phyloP scores from a whole-genome alignment of 2,888 invertebrate species.

The Seira ritae region DNA sequence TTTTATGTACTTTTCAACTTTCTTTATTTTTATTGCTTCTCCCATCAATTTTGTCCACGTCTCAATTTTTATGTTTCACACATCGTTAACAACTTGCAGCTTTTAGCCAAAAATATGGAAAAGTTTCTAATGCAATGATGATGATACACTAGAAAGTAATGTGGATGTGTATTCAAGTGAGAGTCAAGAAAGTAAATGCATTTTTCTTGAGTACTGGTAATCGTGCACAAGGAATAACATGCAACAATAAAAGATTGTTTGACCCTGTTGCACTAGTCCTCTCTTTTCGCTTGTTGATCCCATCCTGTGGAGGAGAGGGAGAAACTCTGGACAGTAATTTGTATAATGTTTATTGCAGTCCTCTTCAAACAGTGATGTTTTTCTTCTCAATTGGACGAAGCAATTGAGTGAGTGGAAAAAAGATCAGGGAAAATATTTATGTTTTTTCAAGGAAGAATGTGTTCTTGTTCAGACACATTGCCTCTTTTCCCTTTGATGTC shows the following conservation, averaged over 20 bases:
- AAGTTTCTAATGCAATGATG: too few relatives aligned
- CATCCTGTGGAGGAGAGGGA: not conserved
- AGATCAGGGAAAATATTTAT: not conserved
- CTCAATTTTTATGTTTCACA: not conserved
- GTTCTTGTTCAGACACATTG: conserved; percentile 4
- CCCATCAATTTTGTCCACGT: too few relatives aligned
- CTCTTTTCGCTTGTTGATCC: conserved; percentile 36
- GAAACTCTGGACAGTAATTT: not conserved
- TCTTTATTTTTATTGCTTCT: too few relatives aligned
- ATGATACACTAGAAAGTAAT: not conserved
- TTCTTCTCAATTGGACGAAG: too few relatives aligned
- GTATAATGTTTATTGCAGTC: not conserved
- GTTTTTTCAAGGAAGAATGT: not conserved
- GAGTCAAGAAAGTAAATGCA: too few relatives aligned
- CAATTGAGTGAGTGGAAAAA: too few relatives aligned
- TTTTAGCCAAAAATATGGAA: too few relatives aligned
- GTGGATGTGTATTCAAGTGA: too few relatives aligned
- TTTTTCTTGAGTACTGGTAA: not conserved
- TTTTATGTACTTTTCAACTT: too few relatives aligned
- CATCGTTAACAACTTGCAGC: not conserved
- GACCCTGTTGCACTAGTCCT: conserved; percentile 55
- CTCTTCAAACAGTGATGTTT: not conserved
- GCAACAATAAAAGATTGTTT: conserved; percentile 24
- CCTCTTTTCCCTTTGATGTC: conserved; percentile 50
- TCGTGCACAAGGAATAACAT: not conserved